phyloP scores from a whole-genome alignment of 2,797 vertebrate genomes.

The Betta splendens region DNA sequence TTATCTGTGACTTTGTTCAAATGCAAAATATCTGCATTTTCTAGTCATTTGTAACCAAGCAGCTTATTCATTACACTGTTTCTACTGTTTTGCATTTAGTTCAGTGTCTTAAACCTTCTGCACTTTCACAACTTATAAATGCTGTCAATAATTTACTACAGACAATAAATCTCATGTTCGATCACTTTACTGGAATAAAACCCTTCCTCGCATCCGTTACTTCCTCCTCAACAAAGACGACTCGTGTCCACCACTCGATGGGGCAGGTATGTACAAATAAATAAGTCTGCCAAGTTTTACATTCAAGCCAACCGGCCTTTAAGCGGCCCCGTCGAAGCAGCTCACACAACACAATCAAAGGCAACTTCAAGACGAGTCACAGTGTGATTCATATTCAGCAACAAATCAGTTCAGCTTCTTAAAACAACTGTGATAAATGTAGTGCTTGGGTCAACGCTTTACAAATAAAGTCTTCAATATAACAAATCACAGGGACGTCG shows the following conservation, averaged over 20 bases:
- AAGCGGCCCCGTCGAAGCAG: conserved; percentile 40
- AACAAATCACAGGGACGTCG: conserved; percentile 61
- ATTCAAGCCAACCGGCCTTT: conserved; percentile 70
- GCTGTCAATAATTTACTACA: neutral
- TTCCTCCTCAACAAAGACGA: conserved; percentile 20
- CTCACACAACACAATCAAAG: conserved; percentile 69
- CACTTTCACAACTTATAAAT: conserved; percentile 34
- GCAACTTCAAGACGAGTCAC: conserved; percentile 72
- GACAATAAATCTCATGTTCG: conserved; percentile 42
- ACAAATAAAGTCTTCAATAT: conserved; percentile 54
- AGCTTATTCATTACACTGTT: conserved; percentile 14
- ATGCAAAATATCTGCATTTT: conserved; percentile 10
- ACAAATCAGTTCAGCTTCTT: conserved; percentile 30
- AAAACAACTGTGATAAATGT: conserved; percentile 42
- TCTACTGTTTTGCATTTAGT: conserved; percentile 29
- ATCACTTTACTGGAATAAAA: conserved; percentile 39
- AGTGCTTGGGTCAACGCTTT: conserved; percentile 59
- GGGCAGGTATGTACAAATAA: conserved; percentile 35
- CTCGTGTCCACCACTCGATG: conserved; percentile 16
- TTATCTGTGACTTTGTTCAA: conserved; percentile 4
- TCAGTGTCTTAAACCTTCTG: conserved; percentile 27
- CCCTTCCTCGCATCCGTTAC: neutral
- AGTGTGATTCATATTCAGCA: conserved; percentile 66
- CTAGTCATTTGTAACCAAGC: conserved; percentile 13
- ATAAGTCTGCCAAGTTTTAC: conserved; percentile 63